phyloP scores from a whole-genome alignment of 2,797 vertebrate genomes.

The Parauchenoglanis punctatus region DNA sequence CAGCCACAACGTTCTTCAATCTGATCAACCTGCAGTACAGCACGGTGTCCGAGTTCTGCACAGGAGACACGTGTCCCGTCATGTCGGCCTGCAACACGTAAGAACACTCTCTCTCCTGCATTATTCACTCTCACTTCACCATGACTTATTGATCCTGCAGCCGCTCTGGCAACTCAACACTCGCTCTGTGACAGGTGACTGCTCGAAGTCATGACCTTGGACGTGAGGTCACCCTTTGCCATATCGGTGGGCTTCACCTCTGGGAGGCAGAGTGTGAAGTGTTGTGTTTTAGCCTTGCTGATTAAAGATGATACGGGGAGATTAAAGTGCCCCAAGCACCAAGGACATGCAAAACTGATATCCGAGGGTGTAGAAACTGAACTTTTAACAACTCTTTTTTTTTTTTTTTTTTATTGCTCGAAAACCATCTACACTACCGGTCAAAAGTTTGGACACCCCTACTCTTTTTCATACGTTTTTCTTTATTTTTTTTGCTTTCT shows the following conservation, averaged over 20 bases:
- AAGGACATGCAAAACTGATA: background rate
- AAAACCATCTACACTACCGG: no score
- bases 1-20: conserved; percentile 99
- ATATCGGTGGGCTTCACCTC: conserved; percentile 12
- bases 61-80: conserved; percentile 93
- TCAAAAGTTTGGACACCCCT: no score
- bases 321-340: background rate
- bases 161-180: conserved; percentile 25
- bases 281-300: conserved; percentile 24
- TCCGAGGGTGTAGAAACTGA: background rate
- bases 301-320: conserved; percentile 8
- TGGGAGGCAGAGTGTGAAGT: conserved; percentile 17
- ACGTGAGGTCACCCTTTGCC: conserved; percentile 18
- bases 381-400: background rate
- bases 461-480: no score
- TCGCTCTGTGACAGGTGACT: conserved; percentile 6
- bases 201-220: conserved; percentile 6
- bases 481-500: no score
- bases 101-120: conserved; percentile 68
- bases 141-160: conserved; percentile 47
- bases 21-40: conserved; percentile 99
- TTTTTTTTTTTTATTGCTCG: no score
- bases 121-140: conserved; percentile 24
- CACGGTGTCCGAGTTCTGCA: conserved; percentile 99
- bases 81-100: conserved; percentile 98